Conservation (phyloP, 2,113 vertebrate species). For the Pituophis catenifer region DNA sequence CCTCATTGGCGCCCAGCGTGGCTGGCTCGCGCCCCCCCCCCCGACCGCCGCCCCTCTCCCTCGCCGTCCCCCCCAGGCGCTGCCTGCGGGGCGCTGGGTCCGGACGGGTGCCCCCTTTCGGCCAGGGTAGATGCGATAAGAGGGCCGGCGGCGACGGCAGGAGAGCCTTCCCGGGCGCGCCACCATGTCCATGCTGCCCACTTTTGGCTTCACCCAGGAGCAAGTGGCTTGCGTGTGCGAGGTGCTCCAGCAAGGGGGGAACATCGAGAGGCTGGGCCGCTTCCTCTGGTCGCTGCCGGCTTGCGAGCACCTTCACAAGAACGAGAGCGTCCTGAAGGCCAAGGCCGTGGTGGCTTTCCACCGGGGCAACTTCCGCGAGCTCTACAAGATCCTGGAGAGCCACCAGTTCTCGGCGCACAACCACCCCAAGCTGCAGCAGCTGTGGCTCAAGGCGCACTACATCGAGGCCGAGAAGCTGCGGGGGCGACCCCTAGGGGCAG, state of each 20-base stretch:
- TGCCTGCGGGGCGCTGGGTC: background rate
- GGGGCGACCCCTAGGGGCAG: slow-evolving; percentile 88
- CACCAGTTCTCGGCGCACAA: slow-evolving; percentile 98
- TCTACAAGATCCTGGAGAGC: slow-evolving; percentile 97
- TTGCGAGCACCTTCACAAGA: slow-evolving; percentile 97
- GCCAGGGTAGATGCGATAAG: slow-evolving; percentile 8
- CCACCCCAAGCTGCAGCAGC: slow-evolving; percentile 96
- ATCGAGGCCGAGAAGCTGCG: slow-evolving; percentile 90
- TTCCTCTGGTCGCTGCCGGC: slow-evolving; percentile 97
- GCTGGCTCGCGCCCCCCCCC: background rate
- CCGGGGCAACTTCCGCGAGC: slow-evolving; percentile 96
- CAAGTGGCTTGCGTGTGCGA: slow-evolving; percentile 99
- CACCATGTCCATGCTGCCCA: slow-evolving; percentile 92
- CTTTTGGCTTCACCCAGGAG: slow-evolving; percentile 97
- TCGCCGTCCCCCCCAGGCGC: background rate
- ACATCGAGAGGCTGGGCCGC: slow-evolving; percentile 92
- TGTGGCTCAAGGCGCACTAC: slow-evolving; percentile 97
- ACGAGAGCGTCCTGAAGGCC: slow-evolving; percentile 96
- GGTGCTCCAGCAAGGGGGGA: slow-evolving; percentile 95
- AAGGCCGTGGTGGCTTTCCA: slow-evolving; percentile 99
- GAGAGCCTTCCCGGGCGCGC: slow-evolving; percentile 30
- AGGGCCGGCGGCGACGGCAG: slow-evolving; percentile 17
- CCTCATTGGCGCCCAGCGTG: background rate
- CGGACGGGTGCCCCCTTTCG: slow-evolving; percentile 36
- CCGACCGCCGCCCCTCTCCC: background rate